Evolutionary conservation across 2,888 invertebrate genomes (phyloP), one percentile per base, ranked within the genome.

Genomic region (Clistopyga incitator): DNA sequence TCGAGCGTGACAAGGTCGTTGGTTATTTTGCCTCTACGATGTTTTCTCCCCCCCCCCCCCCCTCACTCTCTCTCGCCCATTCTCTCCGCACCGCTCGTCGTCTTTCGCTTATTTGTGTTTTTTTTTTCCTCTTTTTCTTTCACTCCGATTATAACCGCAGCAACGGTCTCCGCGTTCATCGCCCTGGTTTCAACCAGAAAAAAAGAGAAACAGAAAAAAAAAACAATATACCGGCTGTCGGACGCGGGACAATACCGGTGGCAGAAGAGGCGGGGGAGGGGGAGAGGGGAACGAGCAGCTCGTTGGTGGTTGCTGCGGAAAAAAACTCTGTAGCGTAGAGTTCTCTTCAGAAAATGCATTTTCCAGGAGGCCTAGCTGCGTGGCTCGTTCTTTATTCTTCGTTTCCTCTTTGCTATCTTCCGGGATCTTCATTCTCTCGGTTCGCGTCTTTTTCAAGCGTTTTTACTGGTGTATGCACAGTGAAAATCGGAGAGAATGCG

Each of bases 201-300:
- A 29, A 56, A 23, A 76, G 25, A 38, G 34, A 47, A 6, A 29
- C 18, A 74, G 38, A 67, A 65, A 59, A 79, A 80, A 38, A 2
- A 64, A 75, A 78, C 45, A 70, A 61, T 70, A 61, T 74, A 64
- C 72, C 29, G 71, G 59, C 42, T 20, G 76, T 65, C 59, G 72
- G 61, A 61, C 67, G 54, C 47, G 20, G 20, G 29, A 83, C 82
- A 83, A 83, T 79, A 64, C 50, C 61, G 64, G 6, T 3, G 50
- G 29, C 10, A 4, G 3, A 4, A 42, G 15, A 50, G 25, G 18
- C n/a, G n/a, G 13, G 52, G 50, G 18, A 42, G 47, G 64, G 65
- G 25, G 38, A 42, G 56, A 23, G 20, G 59, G 64, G 65, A 18
- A 23, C 25, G 56, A 23, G 20, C 52, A 54, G 18, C 42, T 29